Base-by-base conservation (phyloP, 2,888 invertebrate genomes). In the Leptarthrus brevirostris region DNA sequence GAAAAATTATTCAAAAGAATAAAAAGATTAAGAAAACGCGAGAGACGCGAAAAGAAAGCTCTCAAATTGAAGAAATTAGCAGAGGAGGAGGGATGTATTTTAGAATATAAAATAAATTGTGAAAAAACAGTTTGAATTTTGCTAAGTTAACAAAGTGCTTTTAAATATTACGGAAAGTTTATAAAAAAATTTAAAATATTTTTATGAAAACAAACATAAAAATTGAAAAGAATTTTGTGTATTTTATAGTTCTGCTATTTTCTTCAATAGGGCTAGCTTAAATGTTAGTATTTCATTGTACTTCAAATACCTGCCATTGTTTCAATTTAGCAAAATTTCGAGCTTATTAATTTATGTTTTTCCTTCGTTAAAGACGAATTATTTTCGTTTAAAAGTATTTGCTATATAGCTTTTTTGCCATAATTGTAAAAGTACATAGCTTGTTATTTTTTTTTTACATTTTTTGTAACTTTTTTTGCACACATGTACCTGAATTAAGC, bases 41-140 rank as follows among this genome's bases (percentile, higher is more conserved):
- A 85, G 79, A 82, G 82, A 80, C 83, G 82, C 79, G 82, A 83
- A 79, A 82, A 82, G 80, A 84, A 83, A 82, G 82, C 83, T 81
- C 81, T 82, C 77, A 85, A 82, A 83, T 81, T 84, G 82, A 84
- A 83, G 79, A 84, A 84, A 83, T 81, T 85, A 83, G 83, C 83
- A 80, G 84, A 85, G 78, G 83, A 84, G 81, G 61, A 52, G 18
- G 82, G 83, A 83, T 84, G 84, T 84, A 83, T 84, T 79, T 80
- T 84, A 78, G 20, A 58, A 24, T 81, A 81, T 79, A 81, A 82
- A 74, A 82, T 81, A 78, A 81, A 80, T 77, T 80, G 80, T 12
- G 84, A 82, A 78, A 84, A 82, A 77, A 83, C 80, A 78, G 82
- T 83, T 40, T 73, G 61, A 70, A 16, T 52, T 18, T 52, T 52